Percentiles rank a stretch among this genome's conserved stretches.
phyloP scores from a whole-genome alignment of 1,140 invertebrate genomes.

The Piezodorus guildinii region DNA sequence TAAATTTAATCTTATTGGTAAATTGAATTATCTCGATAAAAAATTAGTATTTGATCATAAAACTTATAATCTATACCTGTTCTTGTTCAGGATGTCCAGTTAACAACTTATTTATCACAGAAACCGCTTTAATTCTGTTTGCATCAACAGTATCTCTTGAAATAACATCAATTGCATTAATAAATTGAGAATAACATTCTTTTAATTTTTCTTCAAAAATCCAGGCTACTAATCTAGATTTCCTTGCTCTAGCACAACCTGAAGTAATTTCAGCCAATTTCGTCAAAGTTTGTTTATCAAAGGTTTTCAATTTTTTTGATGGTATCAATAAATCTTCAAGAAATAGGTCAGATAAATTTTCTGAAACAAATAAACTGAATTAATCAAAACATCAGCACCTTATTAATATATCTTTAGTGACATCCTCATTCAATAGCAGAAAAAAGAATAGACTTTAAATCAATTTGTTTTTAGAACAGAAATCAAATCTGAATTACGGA shows the following conservation, averaged over 20 bases:
- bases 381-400: no score
- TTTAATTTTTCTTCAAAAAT: constrained; percentile 79
- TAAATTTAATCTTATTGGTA: no score
- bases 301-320: constrained; percentile 55
- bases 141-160: constrained; percentile 58
- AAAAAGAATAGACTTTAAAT: no score
- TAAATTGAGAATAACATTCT: constrained; percentile 58
- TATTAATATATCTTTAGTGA: no score
- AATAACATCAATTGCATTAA: constrained; percentile 48
- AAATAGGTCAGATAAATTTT: constrained; percentile 66
- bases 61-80: constrained; percentile 40
- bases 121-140: constrained; percentile 71
- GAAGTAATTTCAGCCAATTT: constrained; percentile 28
- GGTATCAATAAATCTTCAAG: constrained; percentile 60
- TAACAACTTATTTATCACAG: constrained; percentile 65
- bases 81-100: constrained; percentile 80
- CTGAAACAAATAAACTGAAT: constrained; percentile 31
- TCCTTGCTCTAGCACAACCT: constrained; percentile 34
- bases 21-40: no score
- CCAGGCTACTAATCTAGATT: constrained; percentile 43
- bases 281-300: constrained; percentile 51
- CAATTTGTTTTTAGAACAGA: no score
- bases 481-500: no score
- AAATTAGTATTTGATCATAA: no score
- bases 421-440: no score